Conservation (phyloP, 2,888 invertebrate genomes). For the Desoria tigrina region DNA sequence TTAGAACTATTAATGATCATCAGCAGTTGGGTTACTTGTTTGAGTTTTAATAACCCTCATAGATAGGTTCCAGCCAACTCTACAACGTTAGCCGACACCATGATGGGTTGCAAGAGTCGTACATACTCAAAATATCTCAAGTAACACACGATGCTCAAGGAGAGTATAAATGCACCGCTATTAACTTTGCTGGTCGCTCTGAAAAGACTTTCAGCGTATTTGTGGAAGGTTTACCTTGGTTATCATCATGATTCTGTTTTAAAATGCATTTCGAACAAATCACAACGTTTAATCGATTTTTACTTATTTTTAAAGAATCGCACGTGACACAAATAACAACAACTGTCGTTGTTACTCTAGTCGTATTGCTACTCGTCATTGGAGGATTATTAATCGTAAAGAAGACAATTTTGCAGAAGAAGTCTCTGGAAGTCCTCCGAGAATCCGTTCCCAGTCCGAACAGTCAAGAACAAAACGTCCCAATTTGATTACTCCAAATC, state of each 20-base stretch:
- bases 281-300: too few relatives aligned
- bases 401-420: conserved; percentile 13
- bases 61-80: background rate
- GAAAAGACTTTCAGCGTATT: conserved; percentile 23
- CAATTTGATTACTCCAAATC: too few relatives aligned
- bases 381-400: background rate
- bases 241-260: background rate
- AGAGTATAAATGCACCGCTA: conserved; percentile 20
- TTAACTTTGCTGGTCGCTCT: conserved; percentile 16
- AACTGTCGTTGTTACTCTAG: background rate
- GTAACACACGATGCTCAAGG: conserved; percentile 28
- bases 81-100: conserved; percentile 3
- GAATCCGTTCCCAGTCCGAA: conserved; percentile 10
- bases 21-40: too few relatives aligned
- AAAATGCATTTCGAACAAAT: too few relatives aligned
- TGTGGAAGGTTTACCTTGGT: conserved; percentile 12
- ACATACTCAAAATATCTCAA: background rate
- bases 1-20: too few relatives aligned
- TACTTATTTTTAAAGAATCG: background rate
- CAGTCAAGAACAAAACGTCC: too few relatives aligned
- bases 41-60: background rate
- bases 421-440: conserved; percentile 6
- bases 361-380: background rate
- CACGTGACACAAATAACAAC: background rate
- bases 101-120: background rate